These are phyloP conservation scores for Thyatira batis DNA, from an alignment of 2,888 invertebrate genomes.

Conservation along the genomic window DNA sequence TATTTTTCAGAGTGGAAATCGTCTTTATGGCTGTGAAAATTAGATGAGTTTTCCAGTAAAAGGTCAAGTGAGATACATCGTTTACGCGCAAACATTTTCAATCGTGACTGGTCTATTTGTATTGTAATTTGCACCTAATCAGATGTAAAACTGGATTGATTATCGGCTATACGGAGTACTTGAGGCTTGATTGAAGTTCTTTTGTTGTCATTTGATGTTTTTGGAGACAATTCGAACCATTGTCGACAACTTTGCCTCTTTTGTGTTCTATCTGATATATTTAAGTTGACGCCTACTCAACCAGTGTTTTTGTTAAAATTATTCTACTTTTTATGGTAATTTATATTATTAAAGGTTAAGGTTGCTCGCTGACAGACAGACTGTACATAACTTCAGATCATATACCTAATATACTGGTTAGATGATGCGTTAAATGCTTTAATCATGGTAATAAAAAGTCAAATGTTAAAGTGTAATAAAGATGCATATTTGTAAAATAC, in stretches of 20 bases:
- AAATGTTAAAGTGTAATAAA: too few relatives aligned
- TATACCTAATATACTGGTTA: too few relatives aligned
- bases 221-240: constrained; percentile 55
- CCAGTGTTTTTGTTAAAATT: constrained; percentile 18
- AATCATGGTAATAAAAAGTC: too few relatives aligned
- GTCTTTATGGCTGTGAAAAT: neutral
- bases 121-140: constrained; percentile 80
- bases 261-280: constrained; percentile 26
- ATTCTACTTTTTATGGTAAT: neutral
- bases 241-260: constrained; percentile 41
- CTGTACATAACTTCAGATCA: neutral
- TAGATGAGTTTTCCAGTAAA: constrained; percentile 22
- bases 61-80: constrained; percentile 6
- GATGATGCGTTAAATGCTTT: too few relatives aligned
- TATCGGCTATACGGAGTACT: constrained; percentile 59
- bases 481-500: too few relatives aligned
- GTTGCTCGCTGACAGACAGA: neutral
- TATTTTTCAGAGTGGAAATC: constrained; percentile 15
- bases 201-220: constrained; percentile 53
- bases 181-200: constrained; percentile 54
- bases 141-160: constrained; percentile 79
- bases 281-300: constrained; percentile 38
- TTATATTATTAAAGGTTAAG: neutral
- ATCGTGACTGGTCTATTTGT: constrained; percentile 79
- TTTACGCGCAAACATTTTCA: constrained; percentile 30